Percentiles rank a stretch among this genome's conserved stretches.
Evolutionary conservation across 2,888 invertebrate species (phyloP).

Genomic region (Odontocerum albicorne): DNA sequence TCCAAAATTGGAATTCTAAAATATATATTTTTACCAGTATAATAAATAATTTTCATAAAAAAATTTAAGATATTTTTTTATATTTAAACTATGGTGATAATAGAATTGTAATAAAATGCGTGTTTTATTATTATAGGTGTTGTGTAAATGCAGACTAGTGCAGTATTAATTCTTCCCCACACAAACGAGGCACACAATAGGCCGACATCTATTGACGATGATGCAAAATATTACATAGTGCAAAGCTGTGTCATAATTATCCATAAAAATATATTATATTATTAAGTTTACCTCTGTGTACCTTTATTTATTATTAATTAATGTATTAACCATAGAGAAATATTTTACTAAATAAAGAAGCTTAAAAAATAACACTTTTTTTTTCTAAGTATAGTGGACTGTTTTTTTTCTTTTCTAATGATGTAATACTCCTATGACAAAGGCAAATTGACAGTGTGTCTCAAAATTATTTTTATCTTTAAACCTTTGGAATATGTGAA

Average conservation of each 20-base stretch:
- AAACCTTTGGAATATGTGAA: no score
- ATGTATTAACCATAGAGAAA: constrained; percentile 28
- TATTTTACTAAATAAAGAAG: constrained; percentile 37
- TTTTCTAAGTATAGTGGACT: no score
- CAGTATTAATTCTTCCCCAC: constrained; percentile 33
- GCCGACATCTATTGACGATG: constrained; percentile 32
- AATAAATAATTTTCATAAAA: no score
- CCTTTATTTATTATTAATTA: constrained; percentile 32
- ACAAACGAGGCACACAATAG: constrained; percentile 17
- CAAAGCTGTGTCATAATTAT: constrained; percentile 22
- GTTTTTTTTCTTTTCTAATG: no score
- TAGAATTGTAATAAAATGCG: constrained; percentile 13
- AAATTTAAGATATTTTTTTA: not conserved
- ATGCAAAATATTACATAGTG: constrained; percentile 28
- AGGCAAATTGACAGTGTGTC: no score
- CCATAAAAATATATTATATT: constrained; percentile 20
- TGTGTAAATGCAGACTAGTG: constrained; percentile 45
- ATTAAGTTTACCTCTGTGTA: constrained; percentile 27
- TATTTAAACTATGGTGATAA: no score
- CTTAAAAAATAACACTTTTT: constrained; percentile 28
- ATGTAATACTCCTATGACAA: no score
- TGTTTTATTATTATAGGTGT: constrained; percentile 48
- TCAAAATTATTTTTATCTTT: no score
- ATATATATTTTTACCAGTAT: no score
- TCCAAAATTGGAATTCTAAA: no score